These are phyloP conservation scores for Andrena flavipes DNA, from an alignment of 2,888 invertebrate genomes.

Conservation along the genomic window DNA sequence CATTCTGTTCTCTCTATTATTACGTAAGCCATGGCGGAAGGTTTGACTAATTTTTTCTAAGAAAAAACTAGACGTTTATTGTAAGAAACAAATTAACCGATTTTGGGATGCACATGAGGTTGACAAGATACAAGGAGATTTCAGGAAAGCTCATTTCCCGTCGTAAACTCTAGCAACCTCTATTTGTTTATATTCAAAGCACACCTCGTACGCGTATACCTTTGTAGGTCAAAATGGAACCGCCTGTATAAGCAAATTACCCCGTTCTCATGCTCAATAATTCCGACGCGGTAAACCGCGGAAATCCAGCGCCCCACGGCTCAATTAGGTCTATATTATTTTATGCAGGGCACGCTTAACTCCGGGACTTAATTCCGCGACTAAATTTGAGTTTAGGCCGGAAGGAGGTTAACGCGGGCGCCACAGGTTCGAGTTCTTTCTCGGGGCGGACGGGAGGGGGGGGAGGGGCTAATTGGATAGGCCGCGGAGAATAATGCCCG, in stretches of 20 bases:
- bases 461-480: slow-evolving; percentile 22
- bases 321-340: slow-evolving; percentile 68
- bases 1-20: too few species aligned
- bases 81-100: too few species aligned
- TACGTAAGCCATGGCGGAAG: too few species aligned
- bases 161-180: slow-evolving; percentile 1
- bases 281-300: slow-evolving; percentile 32
- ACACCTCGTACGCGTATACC: neutral
- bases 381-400: slow-evolving; percentile 56
- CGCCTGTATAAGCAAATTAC: slow-evolving; percentile 14
- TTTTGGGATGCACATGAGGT: too few species aligned
- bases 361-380: slow-evolving; percentile 45
- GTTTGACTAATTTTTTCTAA: too few species aligned
- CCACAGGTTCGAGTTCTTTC: slow-evolving; percentile 19
- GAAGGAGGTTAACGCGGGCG: slow-evolving; percentile 49
- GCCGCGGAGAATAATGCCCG: slow-evolving; percentile 9
- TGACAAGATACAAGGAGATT: too few species aligned
- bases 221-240: neutral
- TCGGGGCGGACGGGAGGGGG: too few species aligned
- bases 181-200: slow-evolving; percentile 14
- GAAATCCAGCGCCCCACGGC: slow-evolving; percentile 37
- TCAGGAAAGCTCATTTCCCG: too few species aligned
- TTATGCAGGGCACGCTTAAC: slow-evolving; percentile 50
- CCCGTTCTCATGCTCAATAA: slow-evolving; percentile 22
- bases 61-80: too few species aligned